Base-by-base conservation (phyloP, 2,888 invertebrate species). In the Drosophila peninsularis region DNA sequence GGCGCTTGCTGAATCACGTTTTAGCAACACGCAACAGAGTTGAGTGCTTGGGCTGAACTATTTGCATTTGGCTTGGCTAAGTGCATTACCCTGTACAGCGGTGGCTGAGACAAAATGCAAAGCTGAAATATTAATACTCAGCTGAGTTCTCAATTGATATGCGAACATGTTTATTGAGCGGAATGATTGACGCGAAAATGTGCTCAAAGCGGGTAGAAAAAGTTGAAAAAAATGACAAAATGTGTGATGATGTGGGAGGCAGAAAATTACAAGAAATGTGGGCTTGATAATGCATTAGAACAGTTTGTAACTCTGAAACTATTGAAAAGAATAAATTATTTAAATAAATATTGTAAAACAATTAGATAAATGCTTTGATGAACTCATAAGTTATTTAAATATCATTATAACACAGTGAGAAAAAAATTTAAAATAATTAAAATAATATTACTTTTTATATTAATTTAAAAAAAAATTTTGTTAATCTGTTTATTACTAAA, bases 41-140 rank as follows among this genome's bases (percentile, higher is more conserved):
- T 53, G 13, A 5, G n/a, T 32, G 44, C n/a, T 39, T 17, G 32
- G 10, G 21, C 19, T 13, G 32, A n/a, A 13, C 27, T 64, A 47
- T 62, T 69, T 39, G 64, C 64, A 45, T 58, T 62, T 62, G 62
- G n/a, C 44, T 50, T 13, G 19, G 50, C 49, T 74, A 70, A 78
- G 58, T 66, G 69, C 50, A 69, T 69, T 66, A 7, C 3, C 24
- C 56, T 77, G 56, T 71, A 65, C 17, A 39, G 27, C 9, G 34
- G 44, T 30, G 19, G 57, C 39, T 44, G 4, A 44, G 27, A 2
- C 14, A 27, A 41, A 39, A 53, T 45, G 32, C 37, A 14, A 37
- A 24, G 10, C 21, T 6, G 6, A 0, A 14, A 30, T 21, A 50
- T 37, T 24, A 10, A 30, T 34, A 30, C 24, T 53, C 19, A 49